Base-by-base conservation (phyloP, 2,797 vertebrate species). In the Chaetophractus vellerosus region DNA sequence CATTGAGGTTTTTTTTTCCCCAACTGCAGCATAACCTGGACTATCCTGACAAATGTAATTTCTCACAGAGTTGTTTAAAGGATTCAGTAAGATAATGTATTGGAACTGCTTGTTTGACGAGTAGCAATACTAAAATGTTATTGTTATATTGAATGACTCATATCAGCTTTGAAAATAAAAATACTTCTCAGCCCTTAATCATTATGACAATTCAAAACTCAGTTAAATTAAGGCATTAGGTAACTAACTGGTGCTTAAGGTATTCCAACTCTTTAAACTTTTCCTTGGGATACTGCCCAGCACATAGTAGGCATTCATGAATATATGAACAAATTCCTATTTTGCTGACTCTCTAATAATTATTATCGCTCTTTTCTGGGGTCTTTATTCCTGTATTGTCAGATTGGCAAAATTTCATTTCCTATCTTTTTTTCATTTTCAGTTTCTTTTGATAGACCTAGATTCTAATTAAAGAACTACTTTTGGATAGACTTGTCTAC, bases 231-330 rank as follows among this genome's bases (percentile, higher is more conserved):
- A 14, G 76, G 68, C 50, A 45, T 36, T 52, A 52, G 26, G 8
- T 21, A 76, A 94, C 18, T 92, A 45, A 45, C 45, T 86, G 50
- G 38, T 45, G 6, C 50, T 57, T 45, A 18, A 90, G 74, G 61
- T 93, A 57, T 76, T 91, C 9, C 38, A 91, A 78, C 28, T 80
- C 66, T 90, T 59, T 61, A 76, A 86, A 75, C 31, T 85, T 92
- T 33, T 87, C 18, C 52, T 61, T 92, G 38, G 31, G 92, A 79
- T 12, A 10, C 3, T 89, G 31, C 50, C 59, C 69, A 26, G 59
- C 23, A 80, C 24, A 79, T 1, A 85, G 31, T 38, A 89, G 61
- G 15, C 45, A 90, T 26, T 92, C 64, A 61, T 33, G 2, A 93
- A 75, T 66, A 85, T 85, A 45, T 63, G n/a, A 90, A 64, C 28